Evolutionary conservation across 2,888 invertebrate species (phyloP), one percentile per base, ranked within the genome.

Genomic region (Muscina levida): DNA sequence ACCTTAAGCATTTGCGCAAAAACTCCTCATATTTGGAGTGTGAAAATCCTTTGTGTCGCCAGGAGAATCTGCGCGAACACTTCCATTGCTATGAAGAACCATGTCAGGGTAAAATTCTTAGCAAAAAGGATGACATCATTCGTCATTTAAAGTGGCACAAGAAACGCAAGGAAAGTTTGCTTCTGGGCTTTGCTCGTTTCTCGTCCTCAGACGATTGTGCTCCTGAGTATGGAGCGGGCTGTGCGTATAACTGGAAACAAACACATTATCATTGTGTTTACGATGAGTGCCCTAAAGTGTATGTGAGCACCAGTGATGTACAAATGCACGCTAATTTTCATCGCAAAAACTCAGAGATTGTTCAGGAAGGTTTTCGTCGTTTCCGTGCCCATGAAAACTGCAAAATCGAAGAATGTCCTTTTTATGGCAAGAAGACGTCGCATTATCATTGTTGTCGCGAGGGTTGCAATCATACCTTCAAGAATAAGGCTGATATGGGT

Each of bases 401-500:
- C 90, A 95, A 96, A 6, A 96, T 97, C 1, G 94, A 95, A 3
- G 94, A 96, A 87, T 99, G 99, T 89, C 94, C 96, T 44, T 99
- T 98, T 90, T 95, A 95, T 87, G 97, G 97, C 0, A 98, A 98
- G 90, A 92, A 97, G 85, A 99, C 98, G 72, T 99, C 99, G 6
- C 99, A 99, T 89, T 99, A 99, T 91, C 99, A 99, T 89, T 99
- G 99, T 91, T 92, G 97, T 82, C 92, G 98, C 85, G 92, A 95
- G 71, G 96, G 95, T 11, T 99, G 99, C 91, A 95, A 95, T 84
- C 98, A 95, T 88, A 98, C 98, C 0, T 99, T 99, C 91, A 99
- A 99, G 92, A 98, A 99, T 90, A 99, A 99, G 91, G 98, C 98
- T 85, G 99, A 99, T 91, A 99, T 99, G 98, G 98, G 98, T 98